Conservation (phyloP, 1,140 invertebrate genomes). For the Gerris buenoi region DNA sequence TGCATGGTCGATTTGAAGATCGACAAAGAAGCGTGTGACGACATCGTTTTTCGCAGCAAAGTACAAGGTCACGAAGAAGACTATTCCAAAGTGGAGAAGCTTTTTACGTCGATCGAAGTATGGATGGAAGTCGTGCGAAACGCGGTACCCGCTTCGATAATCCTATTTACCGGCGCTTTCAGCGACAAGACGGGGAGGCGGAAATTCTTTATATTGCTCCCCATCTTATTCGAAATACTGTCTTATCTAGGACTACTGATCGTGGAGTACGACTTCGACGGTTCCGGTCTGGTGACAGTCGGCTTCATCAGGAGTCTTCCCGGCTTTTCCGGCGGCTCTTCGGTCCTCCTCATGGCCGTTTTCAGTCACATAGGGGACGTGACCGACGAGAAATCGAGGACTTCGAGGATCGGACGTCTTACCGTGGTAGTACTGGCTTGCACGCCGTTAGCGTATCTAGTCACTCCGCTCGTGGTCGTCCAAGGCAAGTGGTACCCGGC, state of each 20-base stretch:
- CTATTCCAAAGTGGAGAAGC: conserved; percentile 50
- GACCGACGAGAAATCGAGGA: conserved; percentile 61
- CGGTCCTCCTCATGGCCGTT: conserved; percentile 75
- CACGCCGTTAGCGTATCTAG: conserved; percentile 41
- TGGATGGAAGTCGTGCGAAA: conserved; percentile 68
- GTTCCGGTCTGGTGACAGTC: conserved; percentile 51
- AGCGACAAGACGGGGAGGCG: conserved; percentile 41
- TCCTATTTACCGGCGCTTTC: conserved; percentile 52
- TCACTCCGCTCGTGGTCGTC: not conserved
- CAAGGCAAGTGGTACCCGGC: not conserved
- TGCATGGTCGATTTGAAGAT: conserved; percentile 63
- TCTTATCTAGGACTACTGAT: conserved; percentile 59
- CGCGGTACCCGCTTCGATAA: conserved; percentile 51
- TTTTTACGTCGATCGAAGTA: conserved; percentile 58
- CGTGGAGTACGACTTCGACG: conserved; percentile 54
- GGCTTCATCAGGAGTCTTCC: conserved; percentile 58
- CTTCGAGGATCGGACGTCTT: conserved; percentile 64
- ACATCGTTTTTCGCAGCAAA: conserved; percentile 48
- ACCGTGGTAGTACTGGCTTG: conserved; percentile 67
- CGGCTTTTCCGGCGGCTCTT: conserved; percentile 65
- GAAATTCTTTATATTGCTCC: conserved; percentile 70
- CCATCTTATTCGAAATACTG: conserved; percentile 63
- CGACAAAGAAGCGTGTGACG: conserved; percentile 50
- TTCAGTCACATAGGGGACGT: conserved; percentile 81
- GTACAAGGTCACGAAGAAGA: conserved; percentile 45